These are phyloP conservation scores for Portevinia maculata DNA, from an alignment of 2,888 invertebrate genomes.

Conservation along the genomic window DNA sequence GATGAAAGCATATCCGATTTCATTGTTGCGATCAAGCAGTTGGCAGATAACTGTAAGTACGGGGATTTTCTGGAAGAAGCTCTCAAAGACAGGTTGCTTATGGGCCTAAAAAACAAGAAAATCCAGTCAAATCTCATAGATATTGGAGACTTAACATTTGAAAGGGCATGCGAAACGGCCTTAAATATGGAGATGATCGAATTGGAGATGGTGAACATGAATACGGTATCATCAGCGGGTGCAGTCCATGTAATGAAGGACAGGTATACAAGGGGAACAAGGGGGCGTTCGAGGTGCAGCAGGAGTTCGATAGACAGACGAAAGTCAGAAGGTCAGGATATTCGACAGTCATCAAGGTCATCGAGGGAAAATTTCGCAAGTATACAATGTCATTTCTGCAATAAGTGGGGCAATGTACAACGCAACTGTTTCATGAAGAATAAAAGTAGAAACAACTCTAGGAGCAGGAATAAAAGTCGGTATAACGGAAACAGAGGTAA, in stretches of 20 bases:
- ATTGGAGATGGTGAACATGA: background rate
- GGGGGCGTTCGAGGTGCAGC: background rate
- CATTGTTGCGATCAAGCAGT: background rate
- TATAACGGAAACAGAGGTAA: too few relatives aligned
- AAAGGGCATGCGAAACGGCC: background rate
- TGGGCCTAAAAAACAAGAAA: too few relatives aligned
- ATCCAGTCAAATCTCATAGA: too few relatives aligned
- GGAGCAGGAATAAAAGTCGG: too few relatives aligned
- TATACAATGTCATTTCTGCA: background rate
- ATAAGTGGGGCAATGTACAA: background rate
- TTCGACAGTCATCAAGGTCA: too few relatives aligned
- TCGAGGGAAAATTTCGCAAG: background rate
- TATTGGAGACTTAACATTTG: too few relatives aligned
- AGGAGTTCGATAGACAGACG: background rate
- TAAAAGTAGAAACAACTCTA: background rate
- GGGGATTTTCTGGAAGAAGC: too few relatives aligned
- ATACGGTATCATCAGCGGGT: background rate
- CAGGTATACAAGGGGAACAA: background rate
- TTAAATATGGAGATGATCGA: conserved; percentile 8
- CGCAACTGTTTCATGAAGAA: background rate
- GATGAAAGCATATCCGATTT: background rate
- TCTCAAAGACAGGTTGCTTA: too few relatives aligned
- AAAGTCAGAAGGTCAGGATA: too few relatives aligned
- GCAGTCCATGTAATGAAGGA: background rate
- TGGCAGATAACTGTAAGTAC: too few relatives aligned